Base-by-base conservation (phyloP, 2,113 vertebrate genomes). In the Pluvialis apricaria region DNA sequence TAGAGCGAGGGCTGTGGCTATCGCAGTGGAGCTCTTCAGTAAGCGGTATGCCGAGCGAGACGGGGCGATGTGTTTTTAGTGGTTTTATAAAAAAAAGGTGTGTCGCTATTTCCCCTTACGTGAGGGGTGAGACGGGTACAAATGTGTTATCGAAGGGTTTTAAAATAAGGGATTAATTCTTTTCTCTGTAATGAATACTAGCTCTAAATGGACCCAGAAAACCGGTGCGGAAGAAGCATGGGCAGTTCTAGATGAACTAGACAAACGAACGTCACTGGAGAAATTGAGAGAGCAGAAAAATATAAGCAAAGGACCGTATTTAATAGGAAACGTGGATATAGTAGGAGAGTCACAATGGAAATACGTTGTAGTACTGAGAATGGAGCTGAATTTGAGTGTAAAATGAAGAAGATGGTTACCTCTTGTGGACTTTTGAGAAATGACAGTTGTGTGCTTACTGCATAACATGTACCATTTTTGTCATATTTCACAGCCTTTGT, bases 11-110 rank as follows among this genome's bases (percentile, higher is more conserved):
- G 9, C 19, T 12, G 2, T 4, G 31, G 57, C 47, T 52, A 1
- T 7, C 17, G 42, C 75, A 3, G 34, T 4, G 47, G 21, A 22
- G 47, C 31, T 66, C 26, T 80, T 22, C 42, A 13, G 65, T 71
- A 4, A 24, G 6, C 11, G 26, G 57, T 14, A 0, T 10, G 62
- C 19, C 49, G 26, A 34, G 18, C 10, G 2, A 57, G 11, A 7
- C 20, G 4, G 18, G 15, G 31, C 57, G 7, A 0, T 1, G 28
- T 32, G 71, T 0, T 34, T 55, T 2, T 4, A 8, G 12, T 4
- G 25, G 68, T 51, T 29, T 47, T 28, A 0, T 17, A 2, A 31
- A 47, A 31, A 47, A 52, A 49, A 84, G 34, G 17, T 6, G 22
- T 86, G 42, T 42, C 28, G 2, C 28, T 38, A 1, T 47, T 45